These are phyloP conservation scores for Galerucella calmariensis DNA, from an alignment of 2,888 invertebrate species.

Conservation along the genomic window DNA sequence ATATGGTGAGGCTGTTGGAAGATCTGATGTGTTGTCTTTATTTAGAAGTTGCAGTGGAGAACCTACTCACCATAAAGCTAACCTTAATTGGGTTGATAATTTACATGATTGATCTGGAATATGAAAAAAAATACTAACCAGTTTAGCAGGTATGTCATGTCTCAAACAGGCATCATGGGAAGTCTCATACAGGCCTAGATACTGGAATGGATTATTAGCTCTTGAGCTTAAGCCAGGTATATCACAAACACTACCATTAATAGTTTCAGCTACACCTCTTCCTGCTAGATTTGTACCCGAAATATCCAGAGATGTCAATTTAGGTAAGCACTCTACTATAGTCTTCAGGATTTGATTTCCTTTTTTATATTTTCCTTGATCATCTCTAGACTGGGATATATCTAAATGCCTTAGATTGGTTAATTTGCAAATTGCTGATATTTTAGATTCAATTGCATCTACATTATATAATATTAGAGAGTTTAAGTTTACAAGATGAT, in stretches of 20 bases:
- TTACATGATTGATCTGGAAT: neutral
- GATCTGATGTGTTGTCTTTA: too few relatives aligned
- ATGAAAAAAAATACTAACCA: slow-evolving; percentile 68
- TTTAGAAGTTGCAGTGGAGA: too few relatives aligned
- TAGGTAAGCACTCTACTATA: slow-evolving; percentile 79
- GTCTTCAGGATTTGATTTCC: slow-evolving; percentile 79
- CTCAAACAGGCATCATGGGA: slow-evolving; percentile 89
- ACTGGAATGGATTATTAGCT: slow-evolving; percentile 82
- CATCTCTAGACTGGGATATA: slow-evolving; percentile 81
- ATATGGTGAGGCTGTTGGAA: too few relatives aligned
- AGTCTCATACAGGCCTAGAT: slow-evolving; percentile 92
- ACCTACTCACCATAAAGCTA: too few relatives aligned
- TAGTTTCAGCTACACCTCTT: slow-evolving; percentile 75
- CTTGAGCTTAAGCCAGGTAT: slow-evolving; percentile 88
- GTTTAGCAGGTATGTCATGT: slow-evolving; percentile 89
- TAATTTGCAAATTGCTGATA: slow-evolving; percentile 72
- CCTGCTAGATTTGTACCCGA: slow-evolving; percentile 97
- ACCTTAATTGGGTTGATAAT: too few relatives aligned
- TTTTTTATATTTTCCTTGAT: slow-evolving; percentile 76
- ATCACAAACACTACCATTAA: slow-evolving; percentile 70
- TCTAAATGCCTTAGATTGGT: slow-evolving; percentile 79
- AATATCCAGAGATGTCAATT: slow-evolving; percentile 88
- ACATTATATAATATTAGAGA: slow-evolving; percentile 87
- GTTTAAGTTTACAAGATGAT: slow-evolving; percentile 74
- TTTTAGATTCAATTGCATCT: slow-evolving; percentile 72